Base-by-base conservation (phyloP, 2,888 invertebrate genomes). In the Netelia virgata region DNA sequence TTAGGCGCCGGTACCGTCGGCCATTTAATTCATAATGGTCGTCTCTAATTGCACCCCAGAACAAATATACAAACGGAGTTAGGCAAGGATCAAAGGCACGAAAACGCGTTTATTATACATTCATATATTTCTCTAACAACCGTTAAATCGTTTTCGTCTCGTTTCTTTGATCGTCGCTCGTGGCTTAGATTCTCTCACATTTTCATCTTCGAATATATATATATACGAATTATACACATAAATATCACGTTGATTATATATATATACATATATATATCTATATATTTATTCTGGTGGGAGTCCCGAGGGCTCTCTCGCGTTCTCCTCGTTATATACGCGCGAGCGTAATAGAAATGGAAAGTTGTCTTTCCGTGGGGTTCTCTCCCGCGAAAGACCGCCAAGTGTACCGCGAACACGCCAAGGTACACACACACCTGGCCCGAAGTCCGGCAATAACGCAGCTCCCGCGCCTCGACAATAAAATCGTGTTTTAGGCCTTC, bases 261-360 rank as follows among this genome's bases (percentile, higher is more conserved):
- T 41, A 14, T 53, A 8, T 10, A 55, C 36, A 41, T 16, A 55
- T 16, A 14, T 50, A 10, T n/a, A 14, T 50, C 5, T n/a, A 63
- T 28, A 18, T 20, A 53, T 16, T n/a, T 36, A 2, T 8, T 36
- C 16, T 50, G 74, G 84, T 84, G 84, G 84, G 84, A 82, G 84
- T 74, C 73, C 69, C 74, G 69, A 28, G 74, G 75, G 72, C 63
- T 79, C 78, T 59, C 53, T 66, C 68, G 55, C 69, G 79, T 59
- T 78, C 82, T 72, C 82, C 55, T 83, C 82, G 84, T 89, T 59
- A 28, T 64, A 28, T 72, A 43, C 64, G 66, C 84, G 70, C 73
- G 79, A 83, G 74, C 87, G 85, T 78, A 63, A 86, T 86, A 90
- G 91, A 92, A 92, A 92, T 91, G 90, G 92, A 92, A 92, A 92